Percentiles rank a stretch among this genome's conserved stretches.
Conservation (phyloP, 2,797 vertebrate species). For the Okamejei kenojei region DNA sequence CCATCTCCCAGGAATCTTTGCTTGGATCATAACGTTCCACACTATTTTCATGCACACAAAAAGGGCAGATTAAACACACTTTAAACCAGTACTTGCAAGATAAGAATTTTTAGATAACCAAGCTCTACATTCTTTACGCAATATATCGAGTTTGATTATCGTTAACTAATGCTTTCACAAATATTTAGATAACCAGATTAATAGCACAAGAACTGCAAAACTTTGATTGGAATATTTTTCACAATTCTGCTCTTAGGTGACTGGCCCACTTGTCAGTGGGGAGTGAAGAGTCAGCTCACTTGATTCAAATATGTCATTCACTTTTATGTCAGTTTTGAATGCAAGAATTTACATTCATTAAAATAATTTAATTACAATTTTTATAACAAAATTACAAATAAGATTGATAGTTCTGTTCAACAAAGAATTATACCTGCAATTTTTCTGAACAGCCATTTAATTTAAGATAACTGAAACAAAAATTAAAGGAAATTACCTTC, state of each 20-base stretch:
- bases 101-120: not conserved
- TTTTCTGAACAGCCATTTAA: not conserved
- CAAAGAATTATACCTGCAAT: not conserved
- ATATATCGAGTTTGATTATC: not conserved
- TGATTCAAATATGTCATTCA: not conserved
- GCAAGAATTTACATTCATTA: not conserved
- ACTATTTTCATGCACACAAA: slow-evolving; percentile 52
- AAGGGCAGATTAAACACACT: not conserved
- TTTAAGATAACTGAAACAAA: not conserved
- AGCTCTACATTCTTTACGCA: not conserved
- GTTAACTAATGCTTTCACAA: not conserved
- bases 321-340: not conserved
- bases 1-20: slow-evolving; percentile 92
- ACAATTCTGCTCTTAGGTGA: not conserved
- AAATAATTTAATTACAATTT: not conserved
- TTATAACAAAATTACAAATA: not conserved
- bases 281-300: not conserved
- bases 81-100: not conserved
- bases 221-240: not conserved
- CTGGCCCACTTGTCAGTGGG: too few relatives aligned
- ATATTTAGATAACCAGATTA: not conserved
- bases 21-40: slow-evolving; percentile 92
- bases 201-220: not conserved
- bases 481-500: not conserved
- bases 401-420: not conserved